phyloP scores from a whole-genome alignment of 2,797 vertebrate genomes.

The Gadopsis marmoratus region DNA sequence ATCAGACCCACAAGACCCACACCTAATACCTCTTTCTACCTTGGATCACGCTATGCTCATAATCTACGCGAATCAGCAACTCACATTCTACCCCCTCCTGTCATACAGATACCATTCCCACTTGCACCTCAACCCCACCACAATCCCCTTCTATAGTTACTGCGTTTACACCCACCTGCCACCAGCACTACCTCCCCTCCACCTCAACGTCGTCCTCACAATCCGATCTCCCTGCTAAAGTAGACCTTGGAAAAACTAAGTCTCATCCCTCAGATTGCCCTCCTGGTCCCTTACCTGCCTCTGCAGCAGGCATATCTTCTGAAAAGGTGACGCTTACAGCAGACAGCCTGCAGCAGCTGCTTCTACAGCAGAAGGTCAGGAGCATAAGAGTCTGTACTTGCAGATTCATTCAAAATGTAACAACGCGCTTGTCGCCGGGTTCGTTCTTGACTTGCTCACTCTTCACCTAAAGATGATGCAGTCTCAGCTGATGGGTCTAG shows the following conservation, averaged over 20 bases:
- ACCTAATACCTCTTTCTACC: not conserved
- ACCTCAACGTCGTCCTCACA: not conserved
- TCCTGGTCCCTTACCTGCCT: constrained; percentile 4
- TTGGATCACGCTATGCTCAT: not conserved
- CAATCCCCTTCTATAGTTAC: constrained; percentile 4
- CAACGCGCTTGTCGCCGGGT: not conserved
- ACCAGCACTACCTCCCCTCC: constrained; percentile 10
- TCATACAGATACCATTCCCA: not conserved
- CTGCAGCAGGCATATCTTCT: constrained; percentile 33
- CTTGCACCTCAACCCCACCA: not conserved
- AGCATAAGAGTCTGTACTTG: not conserved
- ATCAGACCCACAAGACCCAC: not conserved
- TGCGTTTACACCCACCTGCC: not conserved
- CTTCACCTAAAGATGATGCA: constrained; percentile 66
- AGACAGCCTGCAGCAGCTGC: constrained; percentile 77
- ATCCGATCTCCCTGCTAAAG: not conserved
- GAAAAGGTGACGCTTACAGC: constrained; percentile 65
- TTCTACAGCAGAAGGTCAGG: constrained; percentile 82
- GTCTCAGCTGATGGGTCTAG: constrained; percentile 69
- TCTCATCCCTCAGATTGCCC: constrained; percentile 31
- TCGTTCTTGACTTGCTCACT: constrained; percentile 8
- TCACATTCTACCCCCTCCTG: constrained; percentile 2
- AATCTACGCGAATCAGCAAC: not conserved
- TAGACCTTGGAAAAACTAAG: constrained; percentile 10
- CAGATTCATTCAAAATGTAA: not conserved